Evolutionary conservation across 1,140 invertebrate genomes (phyloP), one percentile per base, ranked within the genome.

Genomic region (Heliconius melpomene): DNA sequence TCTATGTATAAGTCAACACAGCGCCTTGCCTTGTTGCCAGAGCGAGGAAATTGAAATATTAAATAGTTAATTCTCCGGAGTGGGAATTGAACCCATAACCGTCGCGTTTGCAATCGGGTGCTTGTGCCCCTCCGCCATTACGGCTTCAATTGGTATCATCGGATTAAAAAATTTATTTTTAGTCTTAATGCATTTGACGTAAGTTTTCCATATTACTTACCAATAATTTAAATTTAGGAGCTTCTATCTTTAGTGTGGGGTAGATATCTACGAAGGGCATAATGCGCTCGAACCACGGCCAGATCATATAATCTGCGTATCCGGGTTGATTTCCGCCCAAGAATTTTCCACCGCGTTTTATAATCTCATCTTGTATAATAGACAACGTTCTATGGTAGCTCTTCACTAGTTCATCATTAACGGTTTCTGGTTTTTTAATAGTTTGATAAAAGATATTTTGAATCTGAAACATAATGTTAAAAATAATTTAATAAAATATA

Each of bases 201-300:
- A 66, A 66, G 9, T 13, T 7, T 29, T 66, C 26, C 3, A 66
- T 29, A 29, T 29, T 81, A 87, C 90, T 89, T 79, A 94, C 93
- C 88, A 94, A 76, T 74, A 77, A 60, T 71, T 81, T 84, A 87
- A 92, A 94, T 82, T 93, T 94, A 50, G 87, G 77, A 75, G 88
- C 87, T 32, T 93, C 94, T 82, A 95, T 89, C 40, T 94, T 87
- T 92, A 95, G 96, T 40, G 95, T 94, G 57, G 95, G 90, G 32
- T 95, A 95, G 29, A 95, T 94, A 60, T 96, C 83, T 13, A 96
- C 83, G 95, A 26, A 96, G 88, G 57, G 96, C 90, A 85, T 96
- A 46, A 96, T 94, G 79, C 97, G 95, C 88, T 98, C 97, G 85
- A 97, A 96, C 96, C 97, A 98, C 20, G 98, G 97, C 97, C 97